Base-by-base conservation (phyloP, 2,888 invertebrate species). In the Onthophagus sagittarius region DNA sequence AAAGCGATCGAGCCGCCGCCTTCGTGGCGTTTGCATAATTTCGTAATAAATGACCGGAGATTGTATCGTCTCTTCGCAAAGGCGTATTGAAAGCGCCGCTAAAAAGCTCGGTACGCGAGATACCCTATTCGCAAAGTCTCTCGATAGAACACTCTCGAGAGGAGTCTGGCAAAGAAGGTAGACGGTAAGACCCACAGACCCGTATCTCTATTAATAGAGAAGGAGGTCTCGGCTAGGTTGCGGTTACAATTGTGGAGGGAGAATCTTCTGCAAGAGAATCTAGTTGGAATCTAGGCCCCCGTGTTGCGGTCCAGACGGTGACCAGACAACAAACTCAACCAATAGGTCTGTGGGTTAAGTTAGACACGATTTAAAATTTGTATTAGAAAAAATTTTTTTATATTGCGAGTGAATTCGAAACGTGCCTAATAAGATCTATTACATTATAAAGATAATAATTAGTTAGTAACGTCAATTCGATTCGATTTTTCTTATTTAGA, bases 181-280 rank as follows among this genome's bases (percentile, higher is more conserved):
- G 67, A 67, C 67, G 67, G 67, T 67, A 67, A 67, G 67, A 67
- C 67, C 67, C 67, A 67, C 31, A 67, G 67, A 67, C 67, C 67
- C 67, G 67, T 67, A 67, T 67, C 23, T 67, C 67, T 67, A 67
- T 67, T 67, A 67, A 67, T 67, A 67, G 67, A n/a, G 67, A 23
- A 67, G 67, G 23, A 67, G 67, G 31, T n/a, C 23, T 15, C 23
- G 7, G 15, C 67, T 67, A 15, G 67, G 39, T 53, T 11, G 39
- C 39, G 7, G 39, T 53, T 23, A 23, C 1, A 23, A 23, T 23
- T 3, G 23, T 23, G 23, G 23, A 23, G 23, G 23, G 23, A 23
- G 23, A 23, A 23, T 23, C 23, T 23, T 23, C 23, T 23, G 23
- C 23, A 23, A 23, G 39, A 53, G 39, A 53, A 53, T 53, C 39